phyloP scores from a whole-genome alignment of 2,888 invertebrate genomes.

The Sylvicola fuscatus region DNA sequence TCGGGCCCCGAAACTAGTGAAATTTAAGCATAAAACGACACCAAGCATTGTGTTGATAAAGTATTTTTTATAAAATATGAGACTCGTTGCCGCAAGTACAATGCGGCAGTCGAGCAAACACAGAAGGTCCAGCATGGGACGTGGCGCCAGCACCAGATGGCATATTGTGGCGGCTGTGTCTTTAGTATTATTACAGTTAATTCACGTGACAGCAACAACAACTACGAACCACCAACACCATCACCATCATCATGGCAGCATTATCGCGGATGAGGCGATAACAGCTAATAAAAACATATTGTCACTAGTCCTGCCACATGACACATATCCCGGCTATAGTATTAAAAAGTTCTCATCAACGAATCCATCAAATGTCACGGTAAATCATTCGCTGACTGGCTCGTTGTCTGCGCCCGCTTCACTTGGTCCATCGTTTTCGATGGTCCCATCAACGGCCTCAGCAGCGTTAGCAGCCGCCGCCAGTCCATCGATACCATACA shows the following conservation, averaged over 20 bases:
- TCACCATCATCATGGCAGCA: slow-evolving; percentile 5
- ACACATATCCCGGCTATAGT: slow-evolving; percentile 75
- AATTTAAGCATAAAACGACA: no score
- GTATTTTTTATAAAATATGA: slow-evolving; percentile 2
- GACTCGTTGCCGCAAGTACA: slow-evolving; percentile 6
- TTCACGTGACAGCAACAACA: slow-evolving; percentile 4
- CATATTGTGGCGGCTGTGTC: not conserved
- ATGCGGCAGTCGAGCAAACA: slow-evolving; percentile 6
- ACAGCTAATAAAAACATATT: slow-evolving; percentile 15
- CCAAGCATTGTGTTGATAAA: no score
- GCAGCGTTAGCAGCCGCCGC: slow-evolving; percentile 3
- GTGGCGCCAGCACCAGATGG: no score
- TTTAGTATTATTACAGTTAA: slow-evolving; percentile 1
- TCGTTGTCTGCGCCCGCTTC: no score
- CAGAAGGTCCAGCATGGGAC: no score
- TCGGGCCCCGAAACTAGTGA: no score
- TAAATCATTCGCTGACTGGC: not conserved
- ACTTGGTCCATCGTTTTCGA: not conserved
- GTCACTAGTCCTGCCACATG: slow-evolving; percentile 56
- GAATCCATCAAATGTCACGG: slow-evolving; percentile 7
- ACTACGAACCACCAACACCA: slow-evolving; percentile 1
- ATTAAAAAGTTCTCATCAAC: slow-evolving; percentile 49
- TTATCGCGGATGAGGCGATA: slow-evolving; percentile 2
- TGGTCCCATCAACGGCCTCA: slow-evolving; percentile 4
- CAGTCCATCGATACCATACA: slow-evolving; percentile 19